These are phyloP conservation scores for Eublepharis macularius DNA, from an alignment of 2,113 vertebrate genomes.

Conservation along the genomic window DNA sequence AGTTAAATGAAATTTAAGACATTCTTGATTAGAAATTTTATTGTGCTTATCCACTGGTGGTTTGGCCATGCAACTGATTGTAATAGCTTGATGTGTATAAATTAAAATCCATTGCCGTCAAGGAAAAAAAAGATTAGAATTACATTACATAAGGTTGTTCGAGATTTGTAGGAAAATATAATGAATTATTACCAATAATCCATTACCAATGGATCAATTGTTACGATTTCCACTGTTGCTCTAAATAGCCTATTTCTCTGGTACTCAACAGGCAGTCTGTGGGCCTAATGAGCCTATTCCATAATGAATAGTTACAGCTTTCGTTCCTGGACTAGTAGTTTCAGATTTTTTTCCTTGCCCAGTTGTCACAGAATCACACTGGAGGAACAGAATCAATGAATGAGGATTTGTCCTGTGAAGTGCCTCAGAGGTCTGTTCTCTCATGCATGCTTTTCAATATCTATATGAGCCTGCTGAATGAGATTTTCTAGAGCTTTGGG, in stretches of 20 bases:
- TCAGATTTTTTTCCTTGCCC: too few relatives aligned
- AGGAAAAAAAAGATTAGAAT: not conserved
- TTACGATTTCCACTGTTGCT: not conserved
- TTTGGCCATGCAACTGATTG: not conserved
- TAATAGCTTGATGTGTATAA: not conserved
- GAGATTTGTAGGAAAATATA: not conserved
- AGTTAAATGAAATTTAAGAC: constrained; percentile 1
- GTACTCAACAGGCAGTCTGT: not conserved
- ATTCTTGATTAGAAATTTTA: not conserved
- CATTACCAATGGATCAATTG: not conserved
- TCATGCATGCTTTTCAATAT: too few relatives aligned
- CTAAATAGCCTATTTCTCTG: not conserved
- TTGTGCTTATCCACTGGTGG: not conserved
- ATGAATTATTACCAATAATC: not conserved
- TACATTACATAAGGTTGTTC: not conserved
- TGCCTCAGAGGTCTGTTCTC: too few relatives aligned
- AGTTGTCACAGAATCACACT: too few relatives aligned
- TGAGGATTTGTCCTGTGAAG: too few relatives aligned
- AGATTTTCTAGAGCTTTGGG: too few relatives aligned
- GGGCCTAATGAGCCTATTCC: not conserved
- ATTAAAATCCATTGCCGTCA: not conserved
- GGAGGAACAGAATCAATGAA: too few relatives aligned
- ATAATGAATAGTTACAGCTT: not conserved
- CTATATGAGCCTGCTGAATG: too few relatives aligned
- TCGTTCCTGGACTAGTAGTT: too few relatives aligned